phyloP scores from a whole-genome alignment of 2,888 invertebrate species.

The Seira musarum region DNA sequence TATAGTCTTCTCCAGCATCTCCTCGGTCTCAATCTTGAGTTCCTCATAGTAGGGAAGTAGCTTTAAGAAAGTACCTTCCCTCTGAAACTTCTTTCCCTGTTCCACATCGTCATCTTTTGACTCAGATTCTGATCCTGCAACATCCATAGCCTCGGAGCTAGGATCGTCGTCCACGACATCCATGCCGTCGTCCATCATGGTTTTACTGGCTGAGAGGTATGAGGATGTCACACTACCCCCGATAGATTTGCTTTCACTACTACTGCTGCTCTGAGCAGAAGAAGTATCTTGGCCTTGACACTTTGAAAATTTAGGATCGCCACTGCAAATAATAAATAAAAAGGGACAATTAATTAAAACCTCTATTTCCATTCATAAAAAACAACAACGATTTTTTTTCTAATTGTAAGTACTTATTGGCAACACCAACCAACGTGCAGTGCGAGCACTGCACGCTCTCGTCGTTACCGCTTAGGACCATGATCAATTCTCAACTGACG shows the following conservation, averaged over 20 bases:
- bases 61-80: constrained; percentile 63
- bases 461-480: constrained; percentile 49
- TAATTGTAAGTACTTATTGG: constrained; percentile 36
- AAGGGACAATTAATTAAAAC: not conserved
- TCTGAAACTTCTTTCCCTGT: constrained; percentile 59
- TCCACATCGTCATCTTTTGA: constrained; percentile 29
- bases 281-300: not conserved
- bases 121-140: not conserved
- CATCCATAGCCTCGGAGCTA: constrained; percentile 57
- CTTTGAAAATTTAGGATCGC: not conserved
- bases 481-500: constrained; percentile 23
- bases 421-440: not conserved
- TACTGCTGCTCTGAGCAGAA: not conserved
- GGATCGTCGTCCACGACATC: constrained; percentile 64
- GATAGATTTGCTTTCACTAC: not conserved
- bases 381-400: constrained; percentile 19
- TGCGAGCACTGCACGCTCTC: not conserved
- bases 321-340: constrained; percentile 20
- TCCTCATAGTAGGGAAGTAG: constrained; percentile 65
- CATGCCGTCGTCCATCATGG: constrained; percentile 61
- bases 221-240: not conserved
- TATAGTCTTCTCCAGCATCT: constrained; percentile 63
- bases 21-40: constrained; percentile 63
- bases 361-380: constrained; percentile 5
- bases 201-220: not conserved